phyloP scores from a whole-genome alignment of 2,797 vertebrate species.

The Gadopsis marmoratus region DNA sequence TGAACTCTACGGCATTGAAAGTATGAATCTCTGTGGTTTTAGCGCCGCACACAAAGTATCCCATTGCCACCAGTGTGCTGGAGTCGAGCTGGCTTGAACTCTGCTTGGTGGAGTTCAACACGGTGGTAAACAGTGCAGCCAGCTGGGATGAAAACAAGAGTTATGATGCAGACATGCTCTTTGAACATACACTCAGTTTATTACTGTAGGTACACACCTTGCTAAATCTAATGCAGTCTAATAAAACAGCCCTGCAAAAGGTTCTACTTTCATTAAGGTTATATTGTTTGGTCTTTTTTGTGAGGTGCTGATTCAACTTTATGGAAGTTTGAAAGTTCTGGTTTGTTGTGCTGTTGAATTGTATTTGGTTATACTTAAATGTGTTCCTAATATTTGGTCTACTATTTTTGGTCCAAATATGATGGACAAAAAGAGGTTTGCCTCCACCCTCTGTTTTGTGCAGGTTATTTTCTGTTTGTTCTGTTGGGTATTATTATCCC shows the following conservation, averaged over 20 bases:
- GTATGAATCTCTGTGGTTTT: constrained; percentile 71
- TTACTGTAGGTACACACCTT: not conserved
- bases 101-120: constrained; percentile 78
- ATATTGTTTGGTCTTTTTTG: not conserved
- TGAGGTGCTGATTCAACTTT: not conserved
- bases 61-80: constrained; percentile 84
- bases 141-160: constrained; percentile 72
- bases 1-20: constrained; percentile 86
- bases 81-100: constrained; percentile 81
- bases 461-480: not conserved
- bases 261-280: not conserved
- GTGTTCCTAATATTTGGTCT: not conserved
- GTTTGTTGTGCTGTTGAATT: not conserved
- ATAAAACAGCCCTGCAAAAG: not conserved
- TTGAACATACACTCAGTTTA: not conserved
- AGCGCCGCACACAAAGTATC: constrained; percentile 86
- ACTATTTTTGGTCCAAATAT: not conserved
- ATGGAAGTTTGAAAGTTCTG: not conserved
- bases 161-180: not conserved
- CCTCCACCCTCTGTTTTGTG: not conserved
- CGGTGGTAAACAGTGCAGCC: constrained; percentile 71
- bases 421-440: not conserved
- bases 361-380: not conserved
- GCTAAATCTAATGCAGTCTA: not conserved
- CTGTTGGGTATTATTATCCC: not conserved